phyloP scores from a whole-genome alignment of 2,113 vertebrate genomes.

The Tichodroma muraria region DNA sequence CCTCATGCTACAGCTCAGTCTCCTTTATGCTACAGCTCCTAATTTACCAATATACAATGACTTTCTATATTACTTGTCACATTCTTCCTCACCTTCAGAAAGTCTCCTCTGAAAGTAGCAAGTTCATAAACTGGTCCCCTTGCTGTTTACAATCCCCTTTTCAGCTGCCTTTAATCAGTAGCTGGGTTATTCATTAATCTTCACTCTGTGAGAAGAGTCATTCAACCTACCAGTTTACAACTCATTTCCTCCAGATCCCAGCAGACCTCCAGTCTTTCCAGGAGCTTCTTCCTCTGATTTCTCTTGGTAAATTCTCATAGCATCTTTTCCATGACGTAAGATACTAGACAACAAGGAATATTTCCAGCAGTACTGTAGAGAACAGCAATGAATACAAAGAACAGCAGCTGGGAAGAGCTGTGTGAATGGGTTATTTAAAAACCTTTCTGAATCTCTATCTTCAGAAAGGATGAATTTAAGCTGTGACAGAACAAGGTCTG shows the following conservation, averaged over 20 bases:
- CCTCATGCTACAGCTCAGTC: too few species aligned
- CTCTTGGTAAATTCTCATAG: background rate
- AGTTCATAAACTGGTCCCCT: background rate
- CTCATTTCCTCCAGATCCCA: background rate
- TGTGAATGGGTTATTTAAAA: background rate
- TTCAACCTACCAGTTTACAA: background rate
- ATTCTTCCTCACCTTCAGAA: background rate
- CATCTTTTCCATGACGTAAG: background rate
- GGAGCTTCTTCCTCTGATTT: conserved; percentile 26
- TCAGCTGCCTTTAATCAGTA: background rate
- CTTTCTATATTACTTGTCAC: background rate
- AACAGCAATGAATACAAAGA: background rate
- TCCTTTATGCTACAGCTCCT: background rate
- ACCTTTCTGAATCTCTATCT: background rate
- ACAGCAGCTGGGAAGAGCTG: background rate
- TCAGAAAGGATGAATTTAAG: background rate
- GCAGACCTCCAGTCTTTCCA: background rate
- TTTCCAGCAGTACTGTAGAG: background rate
- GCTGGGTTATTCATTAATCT: background rate
- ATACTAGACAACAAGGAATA: background rate
- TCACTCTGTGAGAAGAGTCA: background rate
- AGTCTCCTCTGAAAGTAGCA: background rate
- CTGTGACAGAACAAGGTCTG: background rate
- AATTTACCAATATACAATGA: background rate
- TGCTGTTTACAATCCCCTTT: background rate